Evolutionary conservation across 2,113 vertebrate genomes (phyloP).

Genomic region (Neolamprologus falcicula): DNA sequence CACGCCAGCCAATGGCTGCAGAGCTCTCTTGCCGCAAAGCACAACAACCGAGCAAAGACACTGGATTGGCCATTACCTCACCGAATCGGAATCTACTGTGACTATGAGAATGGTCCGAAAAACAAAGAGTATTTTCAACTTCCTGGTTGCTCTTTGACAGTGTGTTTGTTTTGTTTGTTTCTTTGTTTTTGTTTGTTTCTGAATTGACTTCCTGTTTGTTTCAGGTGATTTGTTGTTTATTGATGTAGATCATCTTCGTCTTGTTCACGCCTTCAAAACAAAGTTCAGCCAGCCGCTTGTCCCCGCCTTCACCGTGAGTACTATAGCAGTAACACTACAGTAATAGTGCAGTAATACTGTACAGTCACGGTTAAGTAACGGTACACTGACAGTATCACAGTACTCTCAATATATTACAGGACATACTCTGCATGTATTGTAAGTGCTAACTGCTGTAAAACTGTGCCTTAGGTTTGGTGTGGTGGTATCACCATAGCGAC

Average conservation of each 20-base stretch:
- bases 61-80: constrained; percentile 80
- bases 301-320: constrained; percentile 88
- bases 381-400: neutral
- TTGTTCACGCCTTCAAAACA: constrained; percentile 85
- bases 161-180: neutral
- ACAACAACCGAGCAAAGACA: constrained; percentile 88
- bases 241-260: constrained; percentile 79
- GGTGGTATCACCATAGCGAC: constrained; percentile 82
- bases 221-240: constrained; percentile 87
- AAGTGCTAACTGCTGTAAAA: neutral
- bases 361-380: neutral
- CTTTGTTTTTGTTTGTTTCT: neutral
- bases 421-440: constrained; percentile 4
- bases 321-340: neutral
- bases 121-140: neutral
- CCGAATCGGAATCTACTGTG: constrained; percentile 86
- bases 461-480: constrained; percentile 81
- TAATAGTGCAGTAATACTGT: neutral
- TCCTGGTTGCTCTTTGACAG: neutral
- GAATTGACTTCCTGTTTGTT: neutral
- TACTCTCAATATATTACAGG: neutral
- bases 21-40: constrained; percentile 84
- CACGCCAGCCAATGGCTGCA: constrained; percentile 93
- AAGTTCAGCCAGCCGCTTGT: constrained; percentile 87
- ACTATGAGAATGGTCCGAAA: constrained; percentile 81